These are phyloP conservation scores for Gonatopus flavifemur DNA, from an alignment of 1,140 invertebrate genomes.

Conservation along the genomic window DNA sequence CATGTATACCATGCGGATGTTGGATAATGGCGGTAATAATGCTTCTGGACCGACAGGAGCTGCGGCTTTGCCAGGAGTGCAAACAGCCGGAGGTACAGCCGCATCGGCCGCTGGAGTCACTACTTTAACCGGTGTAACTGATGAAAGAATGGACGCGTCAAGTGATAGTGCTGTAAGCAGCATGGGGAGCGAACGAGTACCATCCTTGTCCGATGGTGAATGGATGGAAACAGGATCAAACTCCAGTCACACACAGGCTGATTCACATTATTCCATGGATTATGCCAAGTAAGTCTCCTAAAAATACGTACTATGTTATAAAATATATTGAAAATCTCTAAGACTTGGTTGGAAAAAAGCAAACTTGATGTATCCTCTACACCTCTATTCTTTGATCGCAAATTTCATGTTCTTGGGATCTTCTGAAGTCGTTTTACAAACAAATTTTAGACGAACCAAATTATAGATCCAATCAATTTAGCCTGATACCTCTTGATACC, in stretches of 20 bases:
- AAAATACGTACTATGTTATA: no score
- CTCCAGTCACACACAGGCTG: slow-evolving; percentile 69
- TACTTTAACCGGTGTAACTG: slow-evolving; percentile 39
- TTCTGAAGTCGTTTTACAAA: no score
- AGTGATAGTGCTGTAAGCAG: slow-evolving; percentile 87
- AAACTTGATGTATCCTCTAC: no score
- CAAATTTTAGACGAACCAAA: no score
- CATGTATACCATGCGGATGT: slow-evolving; percentile 83
- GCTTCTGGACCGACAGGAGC: slow-evolving; percentile 49
- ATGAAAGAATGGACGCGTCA: slow-evolving; percentile 77
- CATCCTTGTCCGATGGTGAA: slow-evolving; percentile 82
- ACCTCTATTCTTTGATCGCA: no score
- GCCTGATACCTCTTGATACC: no score
- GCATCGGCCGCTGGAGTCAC: slow-evolving; percentile 40
- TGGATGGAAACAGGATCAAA: slow-evolving; percentile 87
- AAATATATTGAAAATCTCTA: no score
- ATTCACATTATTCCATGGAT: slow-evolving; percentile 63
- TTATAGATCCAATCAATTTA: no score
- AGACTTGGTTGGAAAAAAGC: no score
- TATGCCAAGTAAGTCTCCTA: slow-evolving; percentile 53
- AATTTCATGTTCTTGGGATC: no score
- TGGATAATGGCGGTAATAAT: slow-evolving; percentile 65
- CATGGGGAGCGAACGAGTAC: slow-evolving; percentile 87
- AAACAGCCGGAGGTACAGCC: slow-evolving; percentile 31
- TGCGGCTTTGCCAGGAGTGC: slow-evolving; percentile 48